Conservation (phyloP, 2,113 vertebrate genomes). For the Scomber japonicus region DNA sequence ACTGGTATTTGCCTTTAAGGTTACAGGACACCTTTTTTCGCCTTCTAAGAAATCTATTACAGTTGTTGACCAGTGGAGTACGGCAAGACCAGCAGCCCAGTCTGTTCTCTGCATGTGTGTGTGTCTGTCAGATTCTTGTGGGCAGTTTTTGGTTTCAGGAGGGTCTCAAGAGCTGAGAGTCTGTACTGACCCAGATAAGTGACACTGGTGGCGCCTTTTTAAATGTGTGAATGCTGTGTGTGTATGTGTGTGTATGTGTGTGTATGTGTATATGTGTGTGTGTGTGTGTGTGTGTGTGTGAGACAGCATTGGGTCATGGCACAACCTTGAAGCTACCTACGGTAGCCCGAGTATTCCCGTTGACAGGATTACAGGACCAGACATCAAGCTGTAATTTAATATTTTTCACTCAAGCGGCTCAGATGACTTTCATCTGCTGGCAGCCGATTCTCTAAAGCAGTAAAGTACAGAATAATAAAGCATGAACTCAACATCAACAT, state of each 20-base stretch:
- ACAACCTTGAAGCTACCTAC: slow-evolving; percentile 51
- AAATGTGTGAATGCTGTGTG: background rate
- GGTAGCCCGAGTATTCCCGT: background rate
- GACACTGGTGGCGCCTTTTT: background rate
- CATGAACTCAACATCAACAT: background rate
- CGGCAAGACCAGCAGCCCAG: slow-evolving; percentile 26
- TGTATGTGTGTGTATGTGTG: background rate
- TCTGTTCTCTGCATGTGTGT: slow-evolving; percentile 22
- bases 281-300: background rate
- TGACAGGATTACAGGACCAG: background rate
- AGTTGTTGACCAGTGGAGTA: background rate
- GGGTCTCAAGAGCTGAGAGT: background rate
- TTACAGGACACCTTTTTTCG: background rate
- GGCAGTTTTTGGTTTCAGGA: slow-evolving; percentile 23
- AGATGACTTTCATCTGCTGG: background rate
- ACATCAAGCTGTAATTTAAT: background rate
- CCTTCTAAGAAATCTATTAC: background rate
- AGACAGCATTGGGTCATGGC: background rate
- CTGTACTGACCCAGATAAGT: slow-evolving; percentile 55
- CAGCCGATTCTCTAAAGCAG: background rate
- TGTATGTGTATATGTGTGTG: too few relatives aligned
- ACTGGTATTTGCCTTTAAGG: background rate
- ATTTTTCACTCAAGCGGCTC: background rate
- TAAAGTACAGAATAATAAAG: background rate
- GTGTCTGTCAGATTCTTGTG: background rate